phyloP scores from a whole-genome alignment of 2,113 vertebrate species.

The Mesitornis unicolor region DNA sequence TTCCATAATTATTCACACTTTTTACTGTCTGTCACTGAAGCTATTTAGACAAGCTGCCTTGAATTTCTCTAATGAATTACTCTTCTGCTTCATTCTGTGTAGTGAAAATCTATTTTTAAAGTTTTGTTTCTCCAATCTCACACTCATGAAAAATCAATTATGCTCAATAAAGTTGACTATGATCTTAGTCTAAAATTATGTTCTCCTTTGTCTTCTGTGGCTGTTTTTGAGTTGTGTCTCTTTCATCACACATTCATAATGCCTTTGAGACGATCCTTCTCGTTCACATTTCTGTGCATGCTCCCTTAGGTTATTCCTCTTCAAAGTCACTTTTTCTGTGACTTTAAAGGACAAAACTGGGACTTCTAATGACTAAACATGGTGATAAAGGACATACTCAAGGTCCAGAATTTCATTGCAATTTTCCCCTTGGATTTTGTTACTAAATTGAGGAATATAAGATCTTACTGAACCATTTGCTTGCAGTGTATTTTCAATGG shows the following conservation, averaged over 20 bases:
- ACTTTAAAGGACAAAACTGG: neutral
- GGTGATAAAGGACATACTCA: neutral
- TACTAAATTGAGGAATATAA: neutral
- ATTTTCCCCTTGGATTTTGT: neutral
- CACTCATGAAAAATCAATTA: neutral
- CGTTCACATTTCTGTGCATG: neutral
- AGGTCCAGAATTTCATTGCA: neutral
- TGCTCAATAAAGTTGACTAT: neutral
- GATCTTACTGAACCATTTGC: neutral
- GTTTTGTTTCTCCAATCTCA: neutral
- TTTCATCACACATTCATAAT: neutral
- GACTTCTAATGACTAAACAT: neutral
- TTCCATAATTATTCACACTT: neutral
- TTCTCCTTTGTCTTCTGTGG: neutral
- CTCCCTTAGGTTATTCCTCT: neutral
- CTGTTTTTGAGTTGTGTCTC: neutral
- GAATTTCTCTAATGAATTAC: neutral
- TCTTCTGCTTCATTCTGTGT: neutral
- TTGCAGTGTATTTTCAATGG: neutral
- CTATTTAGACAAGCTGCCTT: neutral
- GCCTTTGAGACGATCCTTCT: neutral
- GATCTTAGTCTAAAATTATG: neutral
- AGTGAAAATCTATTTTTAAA: neutral
- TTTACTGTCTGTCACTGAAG: neutral
- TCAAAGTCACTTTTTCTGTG: neutral